Evolutionary conservation across 2,888 invertebrate genomes (phyloP).

Genomic region (Nyleta sp.): DNA sequence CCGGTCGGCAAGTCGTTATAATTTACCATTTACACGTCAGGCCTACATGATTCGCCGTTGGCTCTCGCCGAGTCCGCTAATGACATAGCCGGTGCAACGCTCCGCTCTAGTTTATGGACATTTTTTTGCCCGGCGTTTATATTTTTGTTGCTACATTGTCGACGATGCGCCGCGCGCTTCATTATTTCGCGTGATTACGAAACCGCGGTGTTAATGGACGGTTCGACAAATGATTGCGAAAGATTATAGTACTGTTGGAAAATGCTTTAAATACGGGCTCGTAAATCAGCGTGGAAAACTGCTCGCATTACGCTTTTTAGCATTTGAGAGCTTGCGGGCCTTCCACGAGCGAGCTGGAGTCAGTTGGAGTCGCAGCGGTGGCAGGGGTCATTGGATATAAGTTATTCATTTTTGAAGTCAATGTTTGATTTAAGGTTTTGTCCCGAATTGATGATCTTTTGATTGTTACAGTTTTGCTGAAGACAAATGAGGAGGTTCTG

Average conservation of each 20-base stretch:
- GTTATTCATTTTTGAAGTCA: too few relatives aligned
- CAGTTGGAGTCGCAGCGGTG: too few relatives aligned
- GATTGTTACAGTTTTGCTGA: too few relatives aligned
- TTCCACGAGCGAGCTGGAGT: too few relatives aligned
- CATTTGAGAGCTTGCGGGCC: background rate
- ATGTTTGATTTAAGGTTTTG: too few relatives aligned
- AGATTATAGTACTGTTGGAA: constrained; percentile 42
- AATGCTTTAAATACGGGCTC: constrained; percentile 22
- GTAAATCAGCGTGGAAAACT: constrained; percentile 29
- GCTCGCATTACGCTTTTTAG: constrained; percentile 24
- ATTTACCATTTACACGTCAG: constrained; percentile 58
- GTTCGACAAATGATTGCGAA: constrained; percentile 51
- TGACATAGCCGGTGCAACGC: constrained; percentile 43
- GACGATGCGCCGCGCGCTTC: constrained; percentile 36
- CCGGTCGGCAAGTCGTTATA: constrained; percentile 46
- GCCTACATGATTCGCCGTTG: constrained; percentile 35
- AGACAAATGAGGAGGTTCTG: too few relatives aligned
- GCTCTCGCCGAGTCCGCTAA: constrained; percentile 29
- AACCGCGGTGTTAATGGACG: constrained; percentile 49
- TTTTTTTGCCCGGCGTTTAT: constrained; percentile 57
- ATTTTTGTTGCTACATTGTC: constrained; percentile 67
- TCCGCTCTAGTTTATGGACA: constrained; percentile 46
- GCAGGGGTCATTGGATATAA: too few relatives aligned
- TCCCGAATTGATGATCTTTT: too few relatives aligned
- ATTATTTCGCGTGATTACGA: constrained; percentile 57